These are phyloP conservation scores for Choristoneura rosaceana DNA, from an alignment of 2,888 invertebrate species.

Conservation along the genomic window DNA sequence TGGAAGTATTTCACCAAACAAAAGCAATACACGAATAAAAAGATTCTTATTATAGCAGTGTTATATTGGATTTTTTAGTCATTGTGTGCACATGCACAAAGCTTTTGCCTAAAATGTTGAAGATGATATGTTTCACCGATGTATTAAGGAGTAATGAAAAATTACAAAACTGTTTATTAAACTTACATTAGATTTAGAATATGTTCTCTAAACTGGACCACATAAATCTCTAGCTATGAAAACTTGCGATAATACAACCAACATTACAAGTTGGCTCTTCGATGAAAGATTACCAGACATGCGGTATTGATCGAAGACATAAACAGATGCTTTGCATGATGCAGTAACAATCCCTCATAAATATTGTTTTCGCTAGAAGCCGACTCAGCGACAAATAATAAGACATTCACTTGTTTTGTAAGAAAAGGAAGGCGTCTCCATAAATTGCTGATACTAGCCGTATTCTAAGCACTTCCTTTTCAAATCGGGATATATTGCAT, in stretches of 20 bases:
- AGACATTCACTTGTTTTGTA: constrained; percentile 57
- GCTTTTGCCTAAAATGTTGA: no score
- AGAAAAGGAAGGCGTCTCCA: constrained; percentile 60
- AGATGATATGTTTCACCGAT: no score
- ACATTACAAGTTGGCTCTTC: not conserved
- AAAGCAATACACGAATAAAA: not conserved
- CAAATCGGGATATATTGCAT: constrained; percentile 69
- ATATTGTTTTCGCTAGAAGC: constrained; percentile 50
- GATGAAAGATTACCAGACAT: not conserved
- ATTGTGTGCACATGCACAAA: no score
- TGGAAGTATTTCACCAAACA: not conserved
- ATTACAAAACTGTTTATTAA: no score
- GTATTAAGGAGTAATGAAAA: no score
- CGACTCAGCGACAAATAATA: constrained; percentile 59
- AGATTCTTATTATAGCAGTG: not conserved
- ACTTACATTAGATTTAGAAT: no score
- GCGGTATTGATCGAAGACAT: constrained; percentile 1
- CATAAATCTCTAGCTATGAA: no score
- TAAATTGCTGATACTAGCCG: constrained; percentile 76
- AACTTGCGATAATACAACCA: no score
- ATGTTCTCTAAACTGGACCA: no score
- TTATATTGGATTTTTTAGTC: no score
- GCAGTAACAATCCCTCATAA: constrained; percentile 40
- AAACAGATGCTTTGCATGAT: constrained; percentile 42
- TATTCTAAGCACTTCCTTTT: constrained; percentile 64